These are phyloP conservation scores for Chauna torquata DNA, from an alignment of 2,113 vertebrate genomes.

Conservation along the genomic window DNA sequence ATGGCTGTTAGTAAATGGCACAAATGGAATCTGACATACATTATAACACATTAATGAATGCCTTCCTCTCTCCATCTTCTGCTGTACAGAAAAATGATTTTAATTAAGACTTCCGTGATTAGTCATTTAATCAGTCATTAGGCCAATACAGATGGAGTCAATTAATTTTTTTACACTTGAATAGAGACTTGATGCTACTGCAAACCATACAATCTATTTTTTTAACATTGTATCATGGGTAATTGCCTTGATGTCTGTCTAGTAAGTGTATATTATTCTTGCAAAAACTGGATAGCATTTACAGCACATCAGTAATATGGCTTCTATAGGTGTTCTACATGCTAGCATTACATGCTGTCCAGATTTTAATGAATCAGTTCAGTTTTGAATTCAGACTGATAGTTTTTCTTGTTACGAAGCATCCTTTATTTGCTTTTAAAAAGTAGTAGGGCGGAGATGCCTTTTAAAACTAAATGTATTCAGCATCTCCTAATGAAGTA, in stretches of 20 bases:
- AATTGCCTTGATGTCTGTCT: not conserved
- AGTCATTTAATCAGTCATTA: conserved; percentile 80
- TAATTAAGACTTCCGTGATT: conserved; percentile 80
- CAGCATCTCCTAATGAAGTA: not conserved
- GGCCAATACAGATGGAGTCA: conserved; percentile 78
- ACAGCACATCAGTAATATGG: not conserved
- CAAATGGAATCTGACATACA: conserved; percentile 51
- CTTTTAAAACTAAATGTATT: not conserved
- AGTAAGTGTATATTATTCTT: not conserved
- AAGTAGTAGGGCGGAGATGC: not conserved
- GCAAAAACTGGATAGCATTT: not conserved
- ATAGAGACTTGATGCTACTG: conserved; percentile 66
- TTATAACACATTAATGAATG: conserved; percentile 58
- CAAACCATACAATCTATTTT: conserved; percentile 29
- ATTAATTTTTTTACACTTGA: conserved; percentile 74
- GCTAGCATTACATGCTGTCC: not conserved
- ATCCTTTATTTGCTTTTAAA: not conserved
- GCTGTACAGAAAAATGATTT: conserved; percentile 71
- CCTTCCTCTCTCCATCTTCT: conserved; percentile 63
- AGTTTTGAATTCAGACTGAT: not conserved
- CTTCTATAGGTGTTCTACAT: not conserved
- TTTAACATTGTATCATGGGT: not conserved
- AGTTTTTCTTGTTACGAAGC: not conserved
- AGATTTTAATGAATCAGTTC: not conserved
- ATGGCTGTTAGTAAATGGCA: conserved; percentile 59